Evolutionary conservation across 1,140 invertebrate genomes (phyloP), one percentile per base, ranked within the genome.

Genomic region (Apis dorsata): DNA sequence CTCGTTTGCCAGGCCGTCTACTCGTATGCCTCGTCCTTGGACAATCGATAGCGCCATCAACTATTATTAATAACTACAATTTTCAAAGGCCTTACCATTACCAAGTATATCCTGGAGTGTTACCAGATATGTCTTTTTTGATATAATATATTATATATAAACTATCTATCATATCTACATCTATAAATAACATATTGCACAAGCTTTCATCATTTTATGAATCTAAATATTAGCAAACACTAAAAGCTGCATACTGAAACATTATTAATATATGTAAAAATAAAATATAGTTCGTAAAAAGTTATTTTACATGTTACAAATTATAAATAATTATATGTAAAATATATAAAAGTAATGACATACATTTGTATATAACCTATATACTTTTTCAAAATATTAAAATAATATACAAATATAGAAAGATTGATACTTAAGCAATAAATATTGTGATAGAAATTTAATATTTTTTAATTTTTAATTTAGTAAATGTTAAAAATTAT

Each of bases 11-110:
- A 76, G 79, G 68, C 83, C 78, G 84, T 84, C 81, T 88, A 81
- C 85, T 65, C 81, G 82, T 68, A 65, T 59, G 60, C 78, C 75
- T 83, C 79, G 90, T 85, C 90, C 91, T 92, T 92, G 91, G 79
- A 74, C 65, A 86, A 92, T 90, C 90, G 88, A 91, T 91, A 90
- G 88, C 84, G 78, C 85, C 90, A 71, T 85, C 87, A 77, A 83
- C 84, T 89, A 85, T 86, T 84, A 73, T 84, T 86, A 85, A 87
- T 84, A 81, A 82, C 63, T 62, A 73, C 76, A 81, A 69, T 84
- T 79, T 76, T 83, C 65, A 77, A 82, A 76, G 28, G 73, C 68
- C 63, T 69, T 82, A 69, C 65, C 24, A 57, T 34, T 55, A n/a
- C 55, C 11, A 51, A 59, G 24, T 28, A n/a, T 66, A 51, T 68